These are phyloP conservation scores for Otis tarda DNA, from an alignment of 2,113 vertebrate genomes.

Conservation along the genomic window DNA sequence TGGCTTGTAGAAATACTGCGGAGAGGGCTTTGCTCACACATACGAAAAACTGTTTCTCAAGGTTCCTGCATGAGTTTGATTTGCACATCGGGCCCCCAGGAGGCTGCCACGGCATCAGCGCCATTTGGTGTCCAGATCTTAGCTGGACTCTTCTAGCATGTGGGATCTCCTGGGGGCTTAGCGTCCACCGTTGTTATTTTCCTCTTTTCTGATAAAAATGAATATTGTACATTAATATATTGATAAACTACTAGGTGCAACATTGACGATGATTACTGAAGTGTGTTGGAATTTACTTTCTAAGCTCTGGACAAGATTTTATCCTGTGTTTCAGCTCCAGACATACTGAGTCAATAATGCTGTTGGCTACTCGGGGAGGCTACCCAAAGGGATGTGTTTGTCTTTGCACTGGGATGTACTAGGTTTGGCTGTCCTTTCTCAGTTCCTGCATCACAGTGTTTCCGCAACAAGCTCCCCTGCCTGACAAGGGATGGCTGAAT, in stretches of 20 bases:
- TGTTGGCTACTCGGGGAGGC: neutral
- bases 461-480: neutral
- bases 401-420: neutral
- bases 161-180: neutral
- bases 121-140: conserved; percentile 11
- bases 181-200: neutral
- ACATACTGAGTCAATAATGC: neutral
- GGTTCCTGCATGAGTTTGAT: neutral
- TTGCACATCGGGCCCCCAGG: conserved; percentile 18
- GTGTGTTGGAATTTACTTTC: conserved; percentile 15
- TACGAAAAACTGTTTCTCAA: neutral
- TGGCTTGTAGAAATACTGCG: neutral
- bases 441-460: neutral
- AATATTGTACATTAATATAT: neutral
- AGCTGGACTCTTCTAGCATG: conserved; percentile 7
- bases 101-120: neutral
- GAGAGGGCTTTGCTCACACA: neutral
- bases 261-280: conserved; percentile 11
- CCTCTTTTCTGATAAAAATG: neutral
- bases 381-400: conserved; percentile 16
- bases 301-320: neutral
- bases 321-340: neutral
- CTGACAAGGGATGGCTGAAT: neutral
- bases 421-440: neutral
- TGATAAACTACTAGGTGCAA: neutral